phyloP scores from a whole-genome alignment of 1,140 invertebrate genomes.

The Rhyzopertha dominica region DNA sequence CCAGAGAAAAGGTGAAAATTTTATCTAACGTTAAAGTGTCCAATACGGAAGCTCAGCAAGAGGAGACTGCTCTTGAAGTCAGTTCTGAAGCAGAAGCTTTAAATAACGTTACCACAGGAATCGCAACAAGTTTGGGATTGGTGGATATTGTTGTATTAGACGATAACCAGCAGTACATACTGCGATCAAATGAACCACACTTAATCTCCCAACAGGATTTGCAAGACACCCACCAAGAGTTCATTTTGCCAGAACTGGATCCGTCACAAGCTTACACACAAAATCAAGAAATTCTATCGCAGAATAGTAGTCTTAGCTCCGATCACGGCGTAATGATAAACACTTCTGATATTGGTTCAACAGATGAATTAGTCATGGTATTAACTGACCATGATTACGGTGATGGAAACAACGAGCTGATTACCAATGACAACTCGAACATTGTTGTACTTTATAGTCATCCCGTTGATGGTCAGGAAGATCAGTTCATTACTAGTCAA shows the following conservation, averaged over 20 bases:
- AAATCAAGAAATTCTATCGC: conserved; percentile 6
- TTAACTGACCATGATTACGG: conserved; percentile 45
- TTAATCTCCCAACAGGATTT: conserved; percentile 26
- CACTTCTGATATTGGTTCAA: conserved; percentile 37
- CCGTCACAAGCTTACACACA: conserved; percentile 11
- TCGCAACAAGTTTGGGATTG: conserved; percentile 54
- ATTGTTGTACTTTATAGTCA: conserved; percentile 59
- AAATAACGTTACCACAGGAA: conserved; percentile 52
- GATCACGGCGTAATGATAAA: conserved; percentile 3
- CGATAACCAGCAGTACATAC: conserved; percentile 52
- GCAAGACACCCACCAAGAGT: conserved; percentile 32
- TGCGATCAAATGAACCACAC: conserved; percentile 33
- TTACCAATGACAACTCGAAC: conserved; percentile 51
- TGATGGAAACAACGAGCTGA: conserved; percentile 39
- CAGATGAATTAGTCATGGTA: conserved; percentile 45
- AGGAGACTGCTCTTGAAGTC: conserved; percentile 38
- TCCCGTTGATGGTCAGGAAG: conserved; percentile 50
- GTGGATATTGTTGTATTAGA: conserved; percentile 54
- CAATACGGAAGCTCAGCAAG: conserved; percentile 5
- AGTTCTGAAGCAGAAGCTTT: conserved; percentile 54
- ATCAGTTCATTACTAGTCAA: conserved; percentile 47
- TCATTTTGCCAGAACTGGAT: conserved; percentile 35
- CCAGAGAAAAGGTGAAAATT: conserved; percentile 33
- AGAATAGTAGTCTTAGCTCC: not conserved
- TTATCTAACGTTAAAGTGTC: conserved; percentile 36